These are phyloP conservation scores for Sebastes diaconus DNA, from an alignment of 2,797 vertebrate species.

Conservation along the genomic window DNA sequence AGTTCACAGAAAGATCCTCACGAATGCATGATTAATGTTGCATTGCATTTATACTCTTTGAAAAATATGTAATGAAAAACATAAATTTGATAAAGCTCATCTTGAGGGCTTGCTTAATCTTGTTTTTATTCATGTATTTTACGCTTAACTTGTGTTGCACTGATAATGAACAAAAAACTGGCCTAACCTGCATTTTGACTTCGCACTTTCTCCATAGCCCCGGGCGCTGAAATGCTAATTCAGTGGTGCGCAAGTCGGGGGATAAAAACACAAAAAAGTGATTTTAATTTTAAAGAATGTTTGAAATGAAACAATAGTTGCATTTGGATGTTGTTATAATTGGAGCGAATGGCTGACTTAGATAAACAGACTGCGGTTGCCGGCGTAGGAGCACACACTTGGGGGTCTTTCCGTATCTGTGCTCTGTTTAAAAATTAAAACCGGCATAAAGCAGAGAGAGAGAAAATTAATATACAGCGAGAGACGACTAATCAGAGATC, in stretches of 20 bases:
- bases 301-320: constrained; percentile 77
- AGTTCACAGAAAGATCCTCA: constrained; percentile 13
- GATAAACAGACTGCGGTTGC: constrained; percentile 71
- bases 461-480: constrained; percentile 73
- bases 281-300: constrained; percentile 69
- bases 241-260: constrained; percentile 5
- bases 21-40: constrained; percentile 45
- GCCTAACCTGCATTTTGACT: constrained; percentile 68
- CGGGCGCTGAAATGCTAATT: constrained; percentile 52
- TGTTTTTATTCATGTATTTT: constrained; percentile 48
- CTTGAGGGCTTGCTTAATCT: constrained; percentile 26
- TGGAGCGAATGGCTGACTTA: constrained; percentile 74
- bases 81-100: constrained; percentile 34
- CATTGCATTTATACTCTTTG: constrained; percentile 38
- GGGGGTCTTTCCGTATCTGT: constrained; percentile 70
- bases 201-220: constrained; percentile 51
- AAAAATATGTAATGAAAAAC: constrained; percentile 55
- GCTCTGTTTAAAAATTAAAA: constrained; percentile 76
- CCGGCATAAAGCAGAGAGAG: constrained; percentile 54
- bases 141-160: constrained; percentile 51
- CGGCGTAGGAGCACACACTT: constrained; percentile 55
- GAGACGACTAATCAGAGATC: constrained; percentile 71
- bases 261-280: constrained; percentile 48
- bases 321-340: constrained; percentile 78
- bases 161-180: constrained; percentile 65